Conservation (phyloP, 2,888 invertebrate genomes). For the Polyommatus icarus region DNA sequence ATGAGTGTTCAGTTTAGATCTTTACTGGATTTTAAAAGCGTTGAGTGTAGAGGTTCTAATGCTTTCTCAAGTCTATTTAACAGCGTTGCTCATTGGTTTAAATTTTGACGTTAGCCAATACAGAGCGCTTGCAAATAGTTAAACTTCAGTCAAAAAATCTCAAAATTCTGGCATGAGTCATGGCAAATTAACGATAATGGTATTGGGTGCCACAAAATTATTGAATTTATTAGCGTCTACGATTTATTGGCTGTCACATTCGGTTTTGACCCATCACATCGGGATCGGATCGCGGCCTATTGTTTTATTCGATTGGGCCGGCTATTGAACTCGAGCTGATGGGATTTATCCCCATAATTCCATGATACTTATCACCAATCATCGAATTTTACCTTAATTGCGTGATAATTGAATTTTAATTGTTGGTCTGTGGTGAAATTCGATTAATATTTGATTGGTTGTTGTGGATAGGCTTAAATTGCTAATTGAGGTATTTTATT, state of each 20-base stretch:
- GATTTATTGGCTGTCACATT: conserved; percentile 17
- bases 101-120: not conserved
- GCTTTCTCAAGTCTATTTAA: not conserved
- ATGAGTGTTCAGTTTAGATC: not conserved
- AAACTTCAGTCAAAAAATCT: not conserved
- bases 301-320: conserved; percentile 2
- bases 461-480: not conserved
- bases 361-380: conserved; percentile 3
- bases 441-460: not conserved
- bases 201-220: not conserved
- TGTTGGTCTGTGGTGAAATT: not conserved
- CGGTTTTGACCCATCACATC: not conserved
- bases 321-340: not conserved
- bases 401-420: conserved; percentile 14
- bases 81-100: not conserved
- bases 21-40: not conserved
- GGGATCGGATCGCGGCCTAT: not conserved
- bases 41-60: not conserved
- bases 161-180: not conserved
- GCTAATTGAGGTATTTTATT: not conserved
- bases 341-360: conserved; percentile 4
- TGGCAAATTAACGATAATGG: not conserved
- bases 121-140: not conserved
- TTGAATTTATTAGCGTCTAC: not conserved
- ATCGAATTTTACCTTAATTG: conserved; percentile 18